Percentiles rank a stretch among this genome's conserved stretches.
Evolutionary conservation across 2,113 vertebrate genomes (phyloP).

Genomic region (Fukomys damarensis): DNA sequence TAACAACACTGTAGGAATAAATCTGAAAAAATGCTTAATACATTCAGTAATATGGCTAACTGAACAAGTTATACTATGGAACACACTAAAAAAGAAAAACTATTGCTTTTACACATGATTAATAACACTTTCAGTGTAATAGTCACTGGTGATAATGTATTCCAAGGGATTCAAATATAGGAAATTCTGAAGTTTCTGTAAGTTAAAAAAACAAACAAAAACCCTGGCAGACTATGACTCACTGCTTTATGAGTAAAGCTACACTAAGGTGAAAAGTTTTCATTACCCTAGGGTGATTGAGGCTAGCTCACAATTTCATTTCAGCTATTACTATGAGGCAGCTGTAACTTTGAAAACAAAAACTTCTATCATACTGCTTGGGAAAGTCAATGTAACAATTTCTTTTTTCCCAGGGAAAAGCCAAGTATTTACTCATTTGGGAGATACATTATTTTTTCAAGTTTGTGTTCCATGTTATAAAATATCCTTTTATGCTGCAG

Average conservation of each 20-base stretch:
- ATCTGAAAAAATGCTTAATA: slow-evolving; percentile 33
- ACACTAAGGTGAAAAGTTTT: neutral
- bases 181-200: slow-evolving; percentile 49
- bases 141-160: slow-evolving; percentile 12
- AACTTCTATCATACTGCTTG: slow-evolving; percentile 38
- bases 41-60: slow-evolving; percentile 10
- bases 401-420: slow-evolving; percentile 37
- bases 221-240: slow-evolving; percentile 42
- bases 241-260: slow-evolving; percentile 47
- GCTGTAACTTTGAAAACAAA: slow-evolving; percentile 58
- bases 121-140: slow-evolving; percentile 51
- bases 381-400: slow-evolving; percentile 38
- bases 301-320: slow-evolving; percentile 38
- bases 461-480: slow-evolving; percentile 42
- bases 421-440: slow-evolving; percentile 51
- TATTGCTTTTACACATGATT: neutral
- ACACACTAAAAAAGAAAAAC: neutral
- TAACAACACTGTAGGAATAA: slow-evolving; percentile 27
- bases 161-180: slow-evolving; percentile 38
- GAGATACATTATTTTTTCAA: slow-evolving; percentile 29
- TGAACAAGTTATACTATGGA: neutral
- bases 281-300: neutral
- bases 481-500: neutral
- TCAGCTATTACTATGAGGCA: slow-evolving; percentile 44
- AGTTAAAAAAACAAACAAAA: slow-evolving; percentile 30